These are phyloP conservation scores for Galleria mellonella DNA, from an alignment of 1,140 invertebrate species.

Conservation along the genomic window DNA sequence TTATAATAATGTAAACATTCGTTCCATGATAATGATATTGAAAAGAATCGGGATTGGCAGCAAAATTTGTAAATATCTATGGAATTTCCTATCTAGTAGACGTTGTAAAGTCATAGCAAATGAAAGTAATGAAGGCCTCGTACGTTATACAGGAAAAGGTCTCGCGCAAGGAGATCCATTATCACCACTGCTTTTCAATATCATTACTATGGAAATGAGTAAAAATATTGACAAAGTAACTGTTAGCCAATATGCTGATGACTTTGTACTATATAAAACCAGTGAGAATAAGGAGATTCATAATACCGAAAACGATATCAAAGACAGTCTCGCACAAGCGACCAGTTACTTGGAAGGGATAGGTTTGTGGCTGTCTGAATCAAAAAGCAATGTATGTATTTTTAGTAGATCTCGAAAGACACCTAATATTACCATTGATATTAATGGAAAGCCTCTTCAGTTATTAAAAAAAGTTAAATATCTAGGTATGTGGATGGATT, in stretches of 20 bases:
- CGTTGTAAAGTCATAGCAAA: not conserved
- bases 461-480: not conserved
- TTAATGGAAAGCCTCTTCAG: not conserved
- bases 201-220: not conserved
- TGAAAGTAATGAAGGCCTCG: not conserved
- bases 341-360: not conserved
- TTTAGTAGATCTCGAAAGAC: not conserved
- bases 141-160: too few species aligned
- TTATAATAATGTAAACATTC: slow-evolving; percentile 1
- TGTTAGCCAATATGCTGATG: not conserved
- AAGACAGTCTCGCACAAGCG: not conserved
- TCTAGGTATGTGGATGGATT: slow-evolving; percentile 1
- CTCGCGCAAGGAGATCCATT: not conserved
- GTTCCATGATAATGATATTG: not conserved
- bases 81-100: not conserved
- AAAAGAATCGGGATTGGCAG: not conserved
- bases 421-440: not conserved
- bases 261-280: not conserved
- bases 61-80: slow-evolving; percentile 3
- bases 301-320: not conserved
- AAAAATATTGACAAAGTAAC: not conserved
- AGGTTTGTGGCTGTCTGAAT: not conserved
- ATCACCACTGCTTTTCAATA: not conserved
- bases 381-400: not conserved
- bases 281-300: not conserved